Base-by-base conservation (phyloP, 2,113 vertebrate genomes). In the Anguilla rostrata region DNA sequence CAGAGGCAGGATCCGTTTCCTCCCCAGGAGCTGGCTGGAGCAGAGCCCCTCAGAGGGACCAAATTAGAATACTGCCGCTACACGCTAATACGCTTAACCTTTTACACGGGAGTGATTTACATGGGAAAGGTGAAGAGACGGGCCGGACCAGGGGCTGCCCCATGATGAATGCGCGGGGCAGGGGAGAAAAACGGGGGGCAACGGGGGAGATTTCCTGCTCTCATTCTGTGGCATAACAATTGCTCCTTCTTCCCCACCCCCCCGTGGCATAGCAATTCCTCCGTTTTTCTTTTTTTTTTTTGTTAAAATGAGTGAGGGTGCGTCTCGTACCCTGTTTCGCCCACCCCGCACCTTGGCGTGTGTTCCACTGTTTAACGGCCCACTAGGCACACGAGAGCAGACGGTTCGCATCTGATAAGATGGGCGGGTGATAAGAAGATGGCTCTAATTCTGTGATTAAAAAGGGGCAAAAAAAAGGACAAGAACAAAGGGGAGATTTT, bases 1-100 rank as follows among this genome's bases (percentile, higher is more conserved):
- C 39, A 0, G 81, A 89, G 92, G 92, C 94, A 95, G 94, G 92
- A 93, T 89, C 91, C 81, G 91, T 91, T 96, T 96, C 95, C 96
- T 95, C 92, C 90, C 81, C 86, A 86, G 82, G 89, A 88, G 89
- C 86, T 39, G 87, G 83, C 89, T 81, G 89, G 34, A 34, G 90
- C 88, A 86, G 85, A 85, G 85, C 56, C 84, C 40, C 46, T 86
- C 43, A 0, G 91, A 92, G 90, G 81, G 94, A 94, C 94, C 93
- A 92, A 94, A 90, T 90, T 92, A 94, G 93, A 91, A 91, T 66
- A 88, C 86, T 89, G 93, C 26, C 88, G 86, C 91, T 88, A 84
- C 18, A 39, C 46, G 63, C 43, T 81, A 82, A 84, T 86, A 90
- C 56, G 0, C 86, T 89, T 88, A 88, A 87, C 87, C 41, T 81